phyloP scores from a whole-genome alignment of 2,797 vertebrate genomes.

The Sebastes nivosus region DNA sequence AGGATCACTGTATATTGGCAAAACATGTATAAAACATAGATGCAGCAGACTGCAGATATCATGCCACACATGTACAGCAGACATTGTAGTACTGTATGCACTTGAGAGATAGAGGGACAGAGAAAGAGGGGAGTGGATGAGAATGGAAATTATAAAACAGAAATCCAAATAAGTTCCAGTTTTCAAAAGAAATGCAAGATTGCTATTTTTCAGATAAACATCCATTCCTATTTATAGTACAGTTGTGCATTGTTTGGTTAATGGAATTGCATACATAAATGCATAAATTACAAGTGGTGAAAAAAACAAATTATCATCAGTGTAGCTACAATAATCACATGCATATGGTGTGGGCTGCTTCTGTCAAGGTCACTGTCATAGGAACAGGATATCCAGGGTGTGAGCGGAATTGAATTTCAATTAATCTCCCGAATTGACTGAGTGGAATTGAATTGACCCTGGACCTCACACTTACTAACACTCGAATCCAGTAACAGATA shows the following conservation, averaged over 20 bases:
- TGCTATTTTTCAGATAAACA: conserved; percentile 55
- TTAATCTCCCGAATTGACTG: conserved; percentile 71
- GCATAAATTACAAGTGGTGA: conserved; percentile 49
- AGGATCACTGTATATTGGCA: not conserved
- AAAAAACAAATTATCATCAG: conserved; percentile 41
- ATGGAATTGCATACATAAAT: conserved; percentile 51
- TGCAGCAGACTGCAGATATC: not conserved
- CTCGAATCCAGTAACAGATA: conserved; percentile 49
- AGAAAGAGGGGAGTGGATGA: not conserved
- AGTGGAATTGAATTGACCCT: conserved; percentile 71
- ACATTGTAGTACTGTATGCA: not conserved
- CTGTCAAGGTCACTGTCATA: conserved; percentile 71
- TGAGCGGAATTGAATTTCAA: conserved; percentile 74
- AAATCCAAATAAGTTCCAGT: conserved; percentile 25
- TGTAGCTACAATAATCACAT: conserved; percentile 43
- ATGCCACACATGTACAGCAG: not conserved
- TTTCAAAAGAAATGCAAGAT: conserved; percentile 54
- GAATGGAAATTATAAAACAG: conserved; percentile 17
- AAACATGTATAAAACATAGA: not conserved
- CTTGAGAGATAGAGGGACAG: not conserved
- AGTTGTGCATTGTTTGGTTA: conserved; percentile 40
- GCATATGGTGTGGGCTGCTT: conserved; percentile 33
- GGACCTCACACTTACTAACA: conserved; percentile 49
- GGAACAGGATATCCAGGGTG: conserved; percentile 64
- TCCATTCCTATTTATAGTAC: conserved; percentile 54